Conservation (phyloP, 2,888 invertebrate species). For the Papilio protenor region DNA sequence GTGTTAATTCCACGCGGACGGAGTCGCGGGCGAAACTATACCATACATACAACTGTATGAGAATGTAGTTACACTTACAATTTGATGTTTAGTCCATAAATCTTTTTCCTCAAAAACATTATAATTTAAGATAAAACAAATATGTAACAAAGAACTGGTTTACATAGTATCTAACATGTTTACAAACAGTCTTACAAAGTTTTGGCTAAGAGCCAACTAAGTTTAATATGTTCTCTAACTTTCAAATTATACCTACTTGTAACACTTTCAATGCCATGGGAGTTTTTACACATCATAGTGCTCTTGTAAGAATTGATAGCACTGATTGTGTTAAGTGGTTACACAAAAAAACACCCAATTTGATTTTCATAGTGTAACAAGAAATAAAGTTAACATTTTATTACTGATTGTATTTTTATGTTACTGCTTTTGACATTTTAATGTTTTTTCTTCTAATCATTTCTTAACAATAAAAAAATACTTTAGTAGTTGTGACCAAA, state of each 20-base stretch:
- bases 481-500: background rate
- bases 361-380: background rate
- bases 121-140: too few species aligned
- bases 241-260: background rate
- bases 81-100: too few species aligned
- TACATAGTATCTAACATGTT: too few species aligned
- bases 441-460: background rate
- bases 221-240: background rate
- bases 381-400: background rate
- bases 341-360: background rate
- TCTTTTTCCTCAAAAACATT: too few species aligned
- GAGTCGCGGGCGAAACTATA: too few species aligned
- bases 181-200: too few species aligned
- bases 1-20: too few species aligned
- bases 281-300: background rate
- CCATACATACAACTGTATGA: too few species aligned
- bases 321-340: too few species aligned
- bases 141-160: too few species aligned
- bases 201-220: too few species aligned
- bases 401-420: constrained; percentile 2
- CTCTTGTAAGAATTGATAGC: background rate
- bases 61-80: too few species aligned
- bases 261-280: constrained; percentile 17
- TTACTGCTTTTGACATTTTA: background rate
- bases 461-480: background rate